Percentiles rank a stretch among this genome's conserved stretches.
These are phyloP conservation scores for Acanthisitta chloris DNA, from an alignment of 2,113 vertebrate genomes.

Conservation along the genomic window DNA sequence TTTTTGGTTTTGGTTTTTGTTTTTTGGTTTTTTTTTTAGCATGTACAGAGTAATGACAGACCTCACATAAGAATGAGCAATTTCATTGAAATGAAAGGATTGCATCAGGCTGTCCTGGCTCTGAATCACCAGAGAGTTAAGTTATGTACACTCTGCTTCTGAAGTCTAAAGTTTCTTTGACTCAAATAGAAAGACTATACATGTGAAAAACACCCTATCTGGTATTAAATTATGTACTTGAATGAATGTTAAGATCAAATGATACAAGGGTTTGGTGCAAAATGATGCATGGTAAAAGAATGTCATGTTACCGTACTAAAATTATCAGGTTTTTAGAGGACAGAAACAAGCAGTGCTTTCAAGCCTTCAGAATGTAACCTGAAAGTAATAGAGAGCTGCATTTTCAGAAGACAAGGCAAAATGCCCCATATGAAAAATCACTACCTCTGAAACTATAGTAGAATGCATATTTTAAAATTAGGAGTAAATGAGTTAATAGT, in stretches of 20 bases:
- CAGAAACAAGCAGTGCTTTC: background rate
- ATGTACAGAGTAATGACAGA: background rate
- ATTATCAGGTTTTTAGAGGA: background rate
- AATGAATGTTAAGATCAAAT: constrained; percentile 18
- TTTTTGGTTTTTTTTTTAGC: background rate
- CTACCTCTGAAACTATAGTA: background rate
- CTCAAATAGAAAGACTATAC: background rate
- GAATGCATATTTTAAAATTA: background rate
- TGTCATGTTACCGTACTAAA: background rate
- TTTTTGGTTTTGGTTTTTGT: background rate
- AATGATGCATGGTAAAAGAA: background rate
- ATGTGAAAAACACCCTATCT: background rate
- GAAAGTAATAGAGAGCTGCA: background rate
- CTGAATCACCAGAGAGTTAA: background rate
- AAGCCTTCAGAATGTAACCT: background rate
- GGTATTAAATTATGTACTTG: background rate
- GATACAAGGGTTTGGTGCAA: background rate
- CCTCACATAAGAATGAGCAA: background rate
- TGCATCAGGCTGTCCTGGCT: background rate
- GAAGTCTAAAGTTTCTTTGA: background rate
- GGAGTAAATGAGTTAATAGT: background rate
- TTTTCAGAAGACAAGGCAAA: background rate
- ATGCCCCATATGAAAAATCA: background rate
- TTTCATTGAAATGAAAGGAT: background rate
- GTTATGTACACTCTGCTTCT: background rate